A percentile compares a stretch with the other conserved stretches of the same genome.
Evolutionary conservation across 2,888 invertebrate species (phyloP).

Genomic region (Pristionchus japonicus): DNA sequence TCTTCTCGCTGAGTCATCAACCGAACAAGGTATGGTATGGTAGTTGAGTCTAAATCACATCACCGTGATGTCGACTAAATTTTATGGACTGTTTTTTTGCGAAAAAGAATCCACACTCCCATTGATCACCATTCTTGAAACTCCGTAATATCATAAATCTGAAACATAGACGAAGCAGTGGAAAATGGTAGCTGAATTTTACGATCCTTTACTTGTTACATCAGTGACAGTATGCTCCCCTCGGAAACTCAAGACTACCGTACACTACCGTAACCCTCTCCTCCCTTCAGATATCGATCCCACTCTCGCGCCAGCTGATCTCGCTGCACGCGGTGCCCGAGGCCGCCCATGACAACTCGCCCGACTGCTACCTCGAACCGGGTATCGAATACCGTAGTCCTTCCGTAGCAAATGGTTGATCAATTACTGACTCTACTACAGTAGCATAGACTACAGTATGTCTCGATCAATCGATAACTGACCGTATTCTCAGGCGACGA

Average conservation of each 20-base stretch:
- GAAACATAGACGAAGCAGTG: too few species aligned
- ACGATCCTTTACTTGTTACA: too few species aligned
- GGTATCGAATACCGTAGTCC: not conserved
- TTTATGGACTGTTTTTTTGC: too few species aligned
- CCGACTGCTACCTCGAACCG: slow-evolving; percentile 33
- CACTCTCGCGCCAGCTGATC: slow-evolving; percentile 14
- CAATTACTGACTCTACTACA: not conserved
- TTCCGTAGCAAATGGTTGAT: not conserved
- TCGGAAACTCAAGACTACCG: not conserved
- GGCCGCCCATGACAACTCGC: not conserved
- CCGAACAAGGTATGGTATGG: slow-evolving; percentile 18
- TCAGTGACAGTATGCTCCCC: not conserved
- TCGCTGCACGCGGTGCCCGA: not conserved
- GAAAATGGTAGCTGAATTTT: too few species aligned
- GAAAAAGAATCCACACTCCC: too few species aligned
- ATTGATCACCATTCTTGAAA: too few species aligned
- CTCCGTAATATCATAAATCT: too few species aligned
- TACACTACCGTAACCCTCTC: not conserved
- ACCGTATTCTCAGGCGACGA: slow-evolving; percentile 54
- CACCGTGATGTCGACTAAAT: not conserved
- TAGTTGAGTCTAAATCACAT: not conserved
- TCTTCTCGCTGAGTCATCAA: slow-evolving; percentile 43
- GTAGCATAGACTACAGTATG: not conserved
- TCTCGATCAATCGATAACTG: not conserved
- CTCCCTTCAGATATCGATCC: slow-evolving; percentile 38